A percentile compares a stretch with the other conserved stretches of the same genome.
phyloP scores from a whole-genome alignment of 2,113 vertebrate species.

The Myxocyprinus asiaticus region DNA sequence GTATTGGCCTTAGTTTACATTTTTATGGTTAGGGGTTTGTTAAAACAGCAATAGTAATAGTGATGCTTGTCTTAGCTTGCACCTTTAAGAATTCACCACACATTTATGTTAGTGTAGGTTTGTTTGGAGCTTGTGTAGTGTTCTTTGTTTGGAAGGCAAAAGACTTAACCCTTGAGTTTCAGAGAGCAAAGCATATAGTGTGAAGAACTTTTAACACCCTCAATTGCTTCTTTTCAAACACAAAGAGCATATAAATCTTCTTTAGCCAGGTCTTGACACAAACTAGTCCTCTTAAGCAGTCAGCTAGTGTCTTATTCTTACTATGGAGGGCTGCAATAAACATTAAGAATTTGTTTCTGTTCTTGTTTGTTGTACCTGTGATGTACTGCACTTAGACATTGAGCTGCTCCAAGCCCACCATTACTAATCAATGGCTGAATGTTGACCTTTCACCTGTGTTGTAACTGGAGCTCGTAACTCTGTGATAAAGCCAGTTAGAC shows the following conservation, averaged over 20 bases:
- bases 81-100: too few relatives aligned
- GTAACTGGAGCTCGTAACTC: conserved; percentile 68
- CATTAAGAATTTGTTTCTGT: conserved; percentile 27
- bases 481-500: conserved; percentile 62
- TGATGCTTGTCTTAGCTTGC: too few relatives aligned
- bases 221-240: not conserved
- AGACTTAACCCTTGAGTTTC: conserved; percentile 4
- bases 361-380: conserved; percentile 44
- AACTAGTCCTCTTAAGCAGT: not conserved
- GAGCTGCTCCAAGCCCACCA: conserved; percentile 41
- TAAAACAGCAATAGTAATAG: too few relatives aligned
- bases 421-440: conserved; percentile 66
- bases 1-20: too few relatives aligned
- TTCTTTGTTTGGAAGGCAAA: not conserved
- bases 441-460: conserved; percentile 67
- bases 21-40: too few relatives aligned
- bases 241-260: conserved; percentile 34
- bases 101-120: too few relatives aligned
- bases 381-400: conserved; percentile 53
- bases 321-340: conserved; percentile 9
- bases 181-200: not conserved
- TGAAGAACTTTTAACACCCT: not conserved
- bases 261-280: not conserved
- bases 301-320: conserved; percentile 4
- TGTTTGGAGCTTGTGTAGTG: not conserved